Evolutionary conservation across 30 jellyfish, hydroid and myxozoan genomes (phyloP).

Genomic region (Hydractinia echinata): DNA sequence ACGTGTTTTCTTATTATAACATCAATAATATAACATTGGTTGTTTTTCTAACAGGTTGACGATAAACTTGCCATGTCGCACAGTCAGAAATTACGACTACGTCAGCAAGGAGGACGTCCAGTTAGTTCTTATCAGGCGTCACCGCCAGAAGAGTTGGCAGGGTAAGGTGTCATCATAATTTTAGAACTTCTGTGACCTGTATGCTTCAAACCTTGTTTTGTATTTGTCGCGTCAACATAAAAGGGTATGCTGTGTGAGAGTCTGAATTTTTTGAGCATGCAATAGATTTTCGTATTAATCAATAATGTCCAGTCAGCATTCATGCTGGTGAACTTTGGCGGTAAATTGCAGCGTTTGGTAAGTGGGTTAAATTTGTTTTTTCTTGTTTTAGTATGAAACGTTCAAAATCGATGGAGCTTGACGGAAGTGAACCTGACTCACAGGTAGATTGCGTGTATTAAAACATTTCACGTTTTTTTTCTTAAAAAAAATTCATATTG

Average conservation of each 20-base stretch:
- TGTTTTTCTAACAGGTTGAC: constrained; percentile 16
- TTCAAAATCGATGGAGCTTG: constrained; percentile 25
- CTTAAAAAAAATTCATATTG: too few species aligned
- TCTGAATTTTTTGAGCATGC: too few species aligned
- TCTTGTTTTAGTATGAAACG: not conserved
- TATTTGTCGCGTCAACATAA: not conserved
- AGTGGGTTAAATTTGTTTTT: not conserved
- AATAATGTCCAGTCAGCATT: not conserved
- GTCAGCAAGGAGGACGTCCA: constrained; percentile 35
- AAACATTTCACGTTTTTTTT: too few species aligned
- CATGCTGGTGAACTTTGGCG: not conserved
- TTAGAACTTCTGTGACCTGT: not conserved
- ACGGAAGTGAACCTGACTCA: constrained; percentile 6
- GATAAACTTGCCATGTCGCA: constrained; percentile 17
- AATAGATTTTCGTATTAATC: too few species aligned
- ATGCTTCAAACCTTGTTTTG: not conserved
- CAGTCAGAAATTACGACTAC: not conserved
- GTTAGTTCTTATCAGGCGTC: constrained; percentile 42
- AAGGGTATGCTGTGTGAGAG: too few species aligned
- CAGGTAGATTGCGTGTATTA: not conserved
- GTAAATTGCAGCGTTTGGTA: not conserved
- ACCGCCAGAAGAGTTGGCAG: constrained; percentile 14
- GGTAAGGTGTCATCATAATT: not conserved
- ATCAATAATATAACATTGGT: not conserved
- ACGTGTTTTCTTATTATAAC: too few species aligned